Conservation (phyloP, 2,113 vertebrate genomes). For the Sphyrna mokarran region DNA sequence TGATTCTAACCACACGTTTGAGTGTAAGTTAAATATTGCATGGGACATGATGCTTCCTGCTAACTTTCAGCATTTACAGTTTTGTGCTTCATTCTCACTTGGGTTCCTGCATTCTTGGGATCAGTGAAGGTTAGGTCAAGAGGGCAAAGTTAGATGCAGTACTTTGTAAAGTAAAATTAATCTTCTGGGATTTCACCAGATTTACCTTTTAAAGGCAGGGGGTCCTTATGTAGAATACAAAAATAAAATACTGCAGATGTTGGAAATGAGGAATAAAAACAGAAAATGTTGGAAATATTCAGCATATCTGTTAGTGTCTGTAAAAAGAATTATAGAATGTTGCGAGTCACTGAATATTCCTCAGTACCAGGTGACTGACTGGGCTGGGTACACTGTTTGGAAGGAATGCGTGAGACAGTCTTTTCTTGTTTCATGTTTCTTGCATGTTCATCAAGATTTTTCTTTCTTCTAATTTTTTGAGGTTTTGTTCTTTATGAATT, state of each 20-base stretch:
- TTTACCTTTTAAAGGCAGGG: not conserved
- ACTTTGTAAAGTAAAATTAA: not conserved
- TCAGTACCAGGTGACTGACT: not conserved
- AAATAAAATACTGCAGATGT: not conserved
- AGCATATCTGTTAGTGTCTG: not conserved
- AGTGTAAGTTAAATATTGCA: not conserved
- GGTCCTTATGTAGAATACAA: not conserved
- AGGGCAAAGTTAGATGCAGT: not conserved
- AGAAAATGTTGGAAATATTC: not conserved
- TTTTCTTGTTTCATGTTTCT: not conserved
- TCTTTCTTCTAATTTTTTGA: not conserved
- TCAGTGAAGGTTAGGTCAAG: not conserved
- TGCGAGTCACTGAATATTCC: not conserved
- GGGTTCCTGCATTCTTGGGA: not conserved
- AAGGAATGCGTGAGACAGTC: not conserved
- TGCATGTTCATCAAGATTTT: not conserved
- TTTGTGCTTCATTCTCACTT: not conserved
- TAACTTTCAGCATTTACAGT: not conserved
- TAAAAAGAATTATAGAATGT: not conserved
- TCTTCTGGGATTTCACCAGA: not conserved
- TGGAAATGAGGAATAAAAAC: not conserved
- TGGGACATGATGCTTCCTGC: not conserved
- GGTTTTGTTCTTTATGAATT: not conserved
- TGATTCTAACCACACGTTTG: not conserved
- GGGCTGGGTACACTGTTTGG: not conserved